Base-by-base conservation (phyloP, 2,797 vertebrate species). In the Notolabrus celidotus region DNA sequence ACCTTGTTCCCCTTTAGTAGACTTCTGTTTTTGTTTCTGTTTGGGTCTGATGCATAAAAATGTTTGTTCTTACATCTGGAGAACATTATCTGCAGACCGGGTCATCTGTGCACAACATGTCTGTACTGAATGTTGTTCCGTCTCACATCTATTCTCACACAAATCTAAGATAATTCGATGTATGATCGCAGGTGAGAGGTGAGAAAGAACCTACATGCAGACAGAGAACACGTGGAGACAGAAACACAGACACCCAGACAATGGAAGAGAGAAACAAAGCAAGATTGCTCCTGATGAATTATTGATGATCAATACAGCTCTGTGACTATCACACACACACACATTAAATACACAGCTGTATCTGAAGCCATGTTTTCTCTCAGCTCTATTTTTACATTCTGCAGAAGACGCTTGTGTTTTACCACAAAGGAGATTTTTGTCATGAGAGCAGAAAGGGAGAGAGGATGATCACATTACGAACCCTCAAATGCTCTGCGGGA, bases 361-460 rank as follows among this genome's bases (percentile, higher is more conserved):
- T 23, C 10, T 41, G 14, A 25, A 19, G 11, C 31, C 53, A 34
- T 11, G 23, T 17, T 42, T 42, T 23, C 34, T 34, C 10, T 31
- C 15, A 12, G 50, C 4, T 17, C 23, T 58, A 10, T 64, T 73
- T 85, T 61, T 39, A 64, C 3, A 51, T 51, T 20, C 22, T 3
- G 33, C 69, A 86, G 67, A 86, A 84, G 71, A 36, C 74, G 58
- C 29, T 6, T 79, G 62, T 85, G 66, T 78, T 78, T 39, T 23
- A 11, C 19, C 71, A 80, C 78, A 88, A 80, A 86, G 77, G 74
- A 9, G 0, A 68, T 74, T 63, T 75, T 77, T 89, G 76, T 82
- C 57, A 50, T 46, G 17, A 69, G 65, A 45, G 56, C 50, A 36
- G 60, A 22, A 1, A 57, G 19, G 16, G 19, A 50, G 71, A 62